These are phyloP conservation scores for Tetranychus piercei DNA, from an alignment of 2,888 invertebrate species.

Conservation along the genomic window DNA sequence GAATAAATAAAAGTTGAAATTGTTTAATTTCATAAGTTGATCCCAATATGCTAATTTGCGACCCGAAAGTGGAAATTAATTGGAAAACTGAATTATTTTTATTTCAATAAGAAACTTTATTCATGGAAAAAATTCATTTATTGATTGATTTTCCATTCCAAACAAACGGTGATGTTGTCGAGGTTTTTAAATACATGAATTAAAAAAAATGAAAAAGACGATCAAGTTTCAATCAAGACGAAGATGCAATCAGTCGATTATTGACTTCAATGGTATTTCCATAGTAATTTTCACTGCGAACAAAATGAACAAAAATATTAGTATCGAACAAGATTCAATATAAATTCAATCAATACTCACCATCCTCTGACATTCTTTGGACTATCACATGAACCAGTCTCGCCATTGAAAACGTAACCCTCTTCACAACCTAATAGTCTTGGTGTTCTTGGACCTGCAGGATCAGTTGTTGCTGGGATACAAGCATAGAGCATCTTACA, in stretches of 20 bases:
- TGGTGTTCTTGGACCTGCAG: constrained; percentile 35
- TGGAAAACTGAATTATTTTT: too few species aligned
- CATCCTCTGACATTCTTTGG: constrained; percentile 71
- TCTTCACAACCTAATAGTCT: constrained; percentile 67
- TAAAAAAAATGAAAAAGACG: background rate
- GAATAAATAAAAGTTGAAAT: too few species aligned
- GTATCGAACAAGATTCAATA: background rate
- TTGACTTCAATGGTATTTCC: constrained; percentile 2
- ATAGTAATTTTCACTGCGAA: constrained; percentile 7
- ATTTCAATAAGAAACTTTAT: too few species aligned
- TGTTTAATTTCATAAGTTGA: too few species aligned
- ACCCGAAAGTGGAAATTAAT: too few species aligned
- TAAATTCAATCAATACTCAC: constrained; percentile 37
- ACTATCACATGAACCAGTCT: constrained; percentile 59
- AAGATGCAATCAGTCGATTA: background rate
- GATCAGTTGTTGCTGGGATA: constrained; percentile 23
- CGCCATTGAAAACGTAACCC: constrained; percentile 72
- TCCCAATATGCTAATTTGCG: too few species aligned
- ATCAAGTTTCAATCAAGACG: background rate
- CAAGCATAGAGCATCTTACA: constrained; percentile 25
- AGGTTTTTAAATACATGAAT: too few species aligned
- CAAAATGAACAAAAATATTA: background rate
- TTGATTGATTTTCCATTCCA: too few species aligned
- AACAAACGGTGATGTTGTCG: too few species aligned
- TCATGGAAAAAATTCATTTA: too few species aligned